Percentiles rank a stretch among this genome's conserved stretches.
These are phyloP conservation scores for Drosophila teissieri DNA, from an alignment of 1,140 invertebrate genomes.

Conservation along the genomic window DNA sequence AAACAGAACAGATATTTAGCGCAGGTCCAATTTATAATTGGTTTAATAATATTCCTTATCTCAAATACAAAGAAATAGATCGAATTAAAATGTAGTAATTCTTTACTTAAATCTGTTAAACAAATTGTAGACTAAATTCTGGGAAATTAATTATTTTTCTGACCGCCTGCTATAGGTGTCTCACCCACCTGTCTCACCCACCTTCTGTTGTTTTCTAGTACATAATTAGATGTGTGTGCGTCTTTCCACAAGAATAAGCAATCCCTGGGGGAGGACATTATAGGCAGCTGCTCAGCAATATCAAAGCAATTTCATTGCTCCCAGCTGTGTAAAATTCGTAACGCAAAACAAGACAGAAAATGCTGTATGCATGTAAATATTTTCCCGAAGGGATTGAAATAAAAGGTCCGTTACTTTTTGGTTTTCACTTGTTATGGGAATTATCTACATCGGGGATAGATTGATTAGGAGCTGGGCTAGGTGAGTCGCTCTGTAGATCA, in stretches of 20 bases:
- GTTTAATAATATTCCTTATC: too few relatives aligned
- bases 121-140: too few relatives aligned
- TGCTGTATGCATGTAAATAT: conserved; percentile 13
- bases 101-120: too few relatives aligned
- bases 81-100: too few relatives aligned
- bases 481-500: neutral
- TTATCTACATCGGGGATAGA: neutral
- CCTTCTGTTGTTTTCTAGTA: conserved; percentile 18
- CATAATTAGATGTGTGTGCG: conserved; percentile 34
- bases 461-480: neutral
- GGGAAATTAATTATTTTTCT: too few relatives aligned
- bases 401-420: conserved; percentile 1
- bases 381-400: conserved; percentile 15
- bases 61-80: too few relatives aligned
- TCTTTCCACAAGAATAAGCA: conserved; percentile 16
- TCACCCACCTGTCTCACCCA: conserved; percentile 6
- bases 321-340: conserved; percentile 24
- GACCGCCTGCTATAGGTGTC: neutral
- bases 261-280: conserved; percentile 35
- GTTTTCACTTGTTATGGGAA: neutral
- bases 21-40: too few relatives aligned
- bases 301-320: conserved; percentile 24
- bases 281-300: conserved; percentile 28
- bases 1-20: too few relatives aligned
- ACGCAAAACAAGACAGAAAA: conserved; percentile 13